Conservation (phyloP, 2,888 invertebrate species). For the Melieria omissa region DNA sequence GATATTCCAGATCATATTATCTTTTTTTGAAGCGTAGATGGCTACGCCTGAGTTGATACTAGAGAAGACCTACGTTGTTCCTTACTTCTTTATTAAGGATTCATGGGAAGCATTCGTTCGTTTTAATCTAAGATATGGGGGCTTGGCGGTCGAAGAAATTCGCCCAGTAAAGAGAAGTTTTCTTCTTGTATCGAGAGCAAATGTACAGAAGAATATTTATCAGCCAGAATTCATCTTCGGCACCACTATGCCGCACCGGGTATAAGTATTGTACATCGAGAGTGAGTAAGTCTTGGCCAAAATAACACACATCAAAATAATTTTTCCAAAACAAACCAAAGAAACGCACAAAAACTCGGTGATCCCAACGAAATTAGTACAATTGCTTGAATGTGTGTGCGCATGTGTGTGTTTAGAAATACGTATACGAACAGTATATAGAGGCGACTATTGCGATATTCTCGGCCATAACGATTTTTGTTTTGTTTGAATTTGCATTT, state of each 20-base stretch:
- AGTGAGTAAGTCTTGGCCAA: slow-evolving; percentile 34
- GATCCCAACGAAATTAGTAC: slow-evolving; percentile 25
- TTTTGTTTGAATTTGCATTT: slow-evolving; percentile 30
- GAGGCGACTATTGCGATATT: slow-evolving; percentile 37
- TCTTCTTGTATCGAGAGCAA: too few relatives aligned
- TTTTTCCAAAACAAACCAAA: slow-evolving; percentile 31
- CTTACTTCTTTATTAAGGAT: too few relatives aligned
- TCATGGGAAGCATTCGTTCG: too few relatives aligned
- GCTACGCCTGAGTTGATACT: too few relatives aligned
- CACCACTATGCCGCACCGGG: slow-evolving; percentile 20
- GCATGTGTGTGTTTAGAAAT: neutral
- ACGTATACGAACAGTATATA: neutral
- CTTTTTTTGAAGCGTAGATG: too few relatives aligned
- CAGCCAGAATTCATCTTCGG: too few relatives aligned
- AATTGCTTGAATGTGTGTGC: slow-evolving; percentile 3
- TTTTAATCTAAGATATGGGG: too few relatives aligned
- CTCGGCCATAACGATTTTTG: slow-evolving; percentile 20
- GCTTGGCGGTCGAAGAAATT: too few relatives aligned
- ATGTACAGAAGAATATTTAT: too few relatives aligned
- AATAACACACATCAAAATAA: slow-evolving; percentile 31
- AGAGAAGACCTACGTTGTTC: too few relatives aligned
- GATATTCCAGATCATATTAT: too few relatives aligned
- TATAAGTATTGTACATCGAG: neutral
- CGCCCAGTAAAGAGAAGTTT: too few relatives aligned
- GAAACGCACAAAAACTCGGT: slow-evolving; percentile 7